Percentiles rank a stretch among this genome's conserved stretches.
These are phyloP conservation scores for Polyploca ridens DNA, from an alignment of 2,888 invertebrate species.

Conservation along the genomic window DNA sequence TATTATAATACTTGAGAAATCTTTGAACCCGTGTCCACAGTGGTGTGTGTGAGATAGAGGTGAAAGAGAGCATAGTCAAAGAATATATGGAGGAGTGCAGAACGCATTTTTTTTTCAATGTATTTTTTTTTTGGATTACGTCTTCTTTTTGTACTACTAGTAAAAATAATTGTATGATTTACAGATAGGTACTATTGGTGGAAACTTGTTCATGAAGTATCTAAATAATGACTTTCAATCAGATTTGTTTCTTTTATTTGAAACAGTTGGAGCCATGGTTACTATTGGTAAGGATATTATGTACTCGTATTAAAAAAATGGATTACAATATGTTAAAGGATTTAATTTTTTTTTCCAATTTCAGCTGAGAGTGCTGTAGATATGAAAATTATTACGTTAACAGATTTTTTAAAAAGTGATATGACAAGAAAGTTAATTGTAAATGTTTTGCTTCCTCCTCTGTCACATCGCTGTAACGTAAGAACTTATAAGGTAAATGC, in stretches of 20 bases:
- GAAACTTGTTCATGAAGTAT: conserved; percentile 88
- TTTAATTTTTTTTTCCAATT: conserved; percentile 1
- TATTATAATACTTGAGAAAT: no score
- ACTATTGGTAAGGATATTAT: conserved; percentile 71
- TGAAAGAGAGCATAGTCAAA: no score
- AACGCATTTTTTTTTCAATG: no score
- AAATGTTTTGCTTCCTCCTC: conserved; percentile 59
- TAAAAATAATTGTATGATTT: conserved; percentile 23
- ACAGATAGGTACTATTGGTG: conserved; percentile 86
- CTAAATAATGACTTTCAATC: conserved; percentile 86
- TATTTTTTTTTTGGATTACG: no score
- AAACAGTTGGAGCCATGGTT: conserved; percentile 79
- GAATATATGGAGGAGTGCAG: no score
- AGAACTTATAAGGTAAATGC: conserved; percentile 57
- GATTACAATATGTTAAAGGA: not conserved
- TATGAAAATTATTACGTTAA: conserved; percentile 50
- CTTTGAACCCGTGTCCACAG: no score
- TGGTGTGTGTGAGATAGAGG: no score
- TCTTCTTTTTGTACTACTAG: no score
- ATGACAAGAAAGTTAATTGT: conserved; percentile 61
- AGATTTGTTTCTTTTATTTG: conserved; percentile 85
- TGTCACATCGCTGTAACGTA: conserved; percentile 49
- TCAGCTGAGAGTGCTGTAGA: conserved; percentile 37
- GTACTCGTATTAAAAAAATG: not conserved
- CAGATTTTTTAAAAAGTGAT: conserved; percentile 55